Percentiles rank a stretch among this genome's conserved stretches.
Evolutionary conservation across 2,113 vertebrate species (phyloP).

Genomic region (Fregetta grallaria): DNA sequence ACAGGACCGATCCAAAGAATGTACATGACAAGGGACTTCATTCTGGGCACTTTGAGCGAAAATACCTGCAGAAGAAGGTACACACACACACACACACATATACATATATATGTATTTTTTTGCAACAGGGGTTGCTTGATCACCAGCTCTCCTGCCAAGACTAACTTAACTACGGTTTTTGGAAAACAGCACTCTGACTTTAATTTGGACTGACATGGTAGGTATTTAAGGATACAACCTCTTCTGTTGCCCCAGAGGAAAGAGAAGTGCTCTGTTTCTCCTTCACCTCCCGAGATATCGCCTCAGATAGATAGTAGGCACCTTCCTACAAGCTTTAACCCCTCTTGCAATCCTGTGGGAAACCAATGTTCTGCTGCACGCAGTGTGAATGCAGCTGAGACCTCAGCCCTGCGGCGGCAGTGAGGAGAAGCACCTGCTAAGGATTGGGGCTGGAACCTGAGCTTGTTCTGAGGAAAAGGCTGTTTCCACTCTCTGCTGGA

Average conservation of each 20-base stretch:
- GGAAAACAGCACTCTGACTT: not conserved
- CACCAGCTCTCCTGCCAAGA: not conserved
- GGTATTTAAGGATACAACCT: not conserved
- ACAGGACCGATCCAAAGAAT: not conserved
- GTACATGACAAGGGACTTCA: not conserved
- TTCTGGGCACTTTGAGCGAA: not conserved
- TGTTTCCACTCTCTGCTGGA: not conserved
- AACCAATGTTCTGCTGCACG: not conserved
- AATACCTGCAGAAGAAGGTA: not conserved
- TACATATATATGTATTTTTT: not conserved
- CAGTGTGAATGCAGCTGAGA: not conserved
- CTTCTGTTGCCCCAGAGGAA: not conserved
- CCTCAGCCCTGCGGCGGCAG: rapidly evolving
- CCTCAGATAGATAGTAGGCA: not conserved
- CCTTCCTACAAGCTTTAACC: not conserved
- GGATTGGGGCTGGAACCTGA: not conserved
- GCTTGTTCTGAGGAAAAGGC: not conserved
- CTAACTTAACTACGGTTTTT: not conserved
- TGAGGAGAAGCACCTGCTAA: not conserved
- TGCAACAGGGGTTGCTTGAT: not conserved
- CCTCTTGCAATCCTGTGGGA: not conserved
- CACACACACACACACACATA: too few species aligned
- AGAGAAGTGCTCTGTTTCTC: not conserved
- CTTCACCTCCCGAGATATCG: not conserved
- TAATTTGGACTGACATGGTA: not conserved